These are phyloP conservation scores for Plagiodera versicolora DNA, from an alignment of 2,888 invertebrate genomes.

Conservation along the genomic window DNA sequence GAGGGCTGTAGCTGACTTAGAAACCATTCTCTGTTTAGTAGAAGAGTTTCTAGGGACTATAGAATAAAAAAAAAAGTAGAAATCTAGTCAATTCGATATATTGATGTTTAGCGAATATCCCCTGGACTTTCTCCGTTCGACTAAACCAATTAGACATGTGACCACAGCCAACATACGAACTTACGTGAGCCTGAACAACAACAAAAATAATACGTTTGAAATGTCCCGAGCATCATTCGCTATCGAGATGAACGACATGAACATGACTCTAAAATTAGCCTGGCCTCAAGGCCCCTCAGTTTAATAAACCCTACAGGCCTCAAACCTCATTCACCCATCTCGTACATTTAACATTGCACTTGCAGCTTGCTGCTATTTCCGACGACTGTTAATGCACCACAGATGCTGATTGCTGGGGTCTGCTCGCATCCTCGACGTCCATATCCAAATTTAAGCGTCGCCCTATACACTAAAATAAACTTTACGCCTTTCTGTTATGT, in stretches of 20 bases:
- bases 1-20: too few species aligned
- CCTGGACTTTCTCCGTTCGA: neutral
- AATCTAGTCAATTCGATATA: too few species aligned
- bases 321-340: constrained; percentile 28
- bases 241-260: constrained; percentile 22
- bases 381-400: constrained; percentile 24
- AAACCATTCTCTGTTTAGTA: too few species aligned
- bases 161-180: neutral
- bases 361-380: constrained; percentile 33
- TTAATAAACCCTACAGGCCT: constrained; percentile 31
- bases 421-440: constrained; percentile 26
- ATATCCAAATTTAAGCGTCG: constrained; percentile 20
- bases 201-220: neutral
- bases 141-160: neutral
- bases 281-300: constrained; percentile 29
- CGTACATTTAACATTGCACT: constrained; percentile 33
- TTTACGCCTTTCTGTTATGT: constrained; percentile 14
- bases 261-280: constrained; percentile 30
- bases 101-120: neutral
- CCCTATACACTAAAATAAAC: constrained; percentile 22
- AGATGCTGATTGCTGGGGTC: constrained; percentile 26
- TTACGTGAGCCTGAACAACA: neutral
- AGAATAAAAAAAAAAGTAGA: too few species aligned
- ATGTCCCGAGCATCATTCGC: constrained; percentile 10
- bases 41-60: too few species aligned